A percentile compares a stretch with the other conserved stretches of the same genome.
Evolutionary conservation across 2,797 vertebrate species (phyloP).

Genomic region (Synanceia verrucosa): DNA sequence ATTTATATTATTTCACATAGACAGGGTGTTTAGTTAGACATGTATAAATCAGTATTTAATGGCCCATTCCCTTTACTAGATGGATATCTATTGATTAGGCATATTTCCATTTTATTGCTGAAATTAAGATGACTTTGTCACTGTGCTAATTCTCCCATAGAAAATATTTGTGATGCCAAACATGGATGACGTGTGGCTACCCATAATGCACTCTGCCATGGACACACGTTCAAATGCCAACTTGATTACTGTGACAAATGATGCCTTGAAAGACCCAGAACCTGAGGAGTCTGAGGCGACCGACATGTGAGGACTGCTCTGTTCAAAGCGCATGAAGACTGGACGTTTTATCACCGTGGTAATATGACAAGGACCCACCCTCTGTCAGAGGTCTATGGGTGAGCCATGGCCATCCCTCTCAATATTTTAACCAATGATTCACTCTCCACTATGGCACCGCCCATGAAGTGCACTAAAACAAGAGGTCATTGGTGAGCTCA

Average conservation of each 20-base stretch:
- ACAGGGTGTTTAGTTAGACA: too few species aligned
- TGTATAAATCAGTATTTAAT: background rate
- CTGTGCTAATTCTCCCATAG: constrained; percentile 74
- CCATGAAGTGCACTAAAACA: constrained; percentile 20
- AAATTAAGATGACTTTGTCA: background rate
- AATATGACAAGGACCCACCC: constrained; percentile 28
- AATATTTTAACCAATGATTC: constrained; percentile 34
- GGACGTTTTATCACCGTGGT: constrained; percentile 36
- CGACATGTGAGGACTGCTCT: constrained; percentile 78
- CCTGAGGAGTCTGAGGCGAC: constrained; percentile 75
- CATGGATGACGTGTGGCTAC: constrained; percentile 98
- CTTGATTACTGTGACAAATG: constrained; percentile 76
- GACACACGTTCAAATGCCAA: constrained; percentile 89
- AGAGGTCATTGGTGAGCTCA: background rate
- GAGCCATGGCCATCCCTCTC: background rate
- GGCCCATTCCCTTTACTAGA: background rate
- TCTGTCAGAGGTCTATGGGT: constrained; percentile 19
- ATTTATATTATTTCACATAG: too few species aligned
- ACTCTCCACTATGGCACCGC: constrained; percentile 25
- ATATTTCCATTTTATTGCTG: background rate
- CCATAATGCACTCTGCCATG: constrained; percentile 99
- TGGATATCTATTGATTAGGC: too few species aligned
- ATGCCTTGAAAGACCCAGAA: constrained; percentile 83
- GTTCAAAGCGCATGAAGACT: constrained; percentile 1
- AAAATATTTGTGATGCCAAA: constrained; percentile 99